Percentiles rank a stretch among this genome's conserved stretches.
Conservation (phyloP, 2,113 vertebrate genomes). For the Oryzias celebensis region DNA sequence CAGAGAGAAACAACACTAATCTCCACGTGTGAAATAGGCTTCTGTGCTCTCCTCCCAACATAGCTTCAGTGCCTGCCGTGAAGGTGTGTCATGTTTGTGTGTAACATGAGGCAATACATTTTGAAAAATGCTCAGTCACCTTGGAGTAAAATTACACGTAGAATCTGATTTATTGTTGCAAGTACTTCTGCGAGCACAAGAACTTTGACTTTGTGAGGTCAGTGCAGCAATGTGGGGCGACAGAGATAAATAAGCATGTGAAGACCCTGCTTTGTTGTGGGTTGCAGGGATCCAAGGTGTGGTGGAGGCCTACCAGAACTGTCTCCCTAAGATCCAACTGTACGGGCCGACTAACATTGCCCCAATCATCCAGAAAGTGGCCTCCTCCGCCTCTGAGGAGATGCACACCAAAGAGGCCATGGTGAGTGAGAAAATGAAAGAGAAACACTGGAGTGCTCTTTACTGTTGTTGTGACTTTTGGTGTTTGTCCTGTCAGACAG, state of each 20-base stretch:
- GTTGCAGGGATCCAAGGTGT: conserved; percentile 93
- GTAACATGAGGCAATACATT: conserved; percentile 16
- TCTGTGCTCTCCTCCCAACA: conserved; percentile 42
- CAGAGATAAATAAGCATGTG: conserved; percentile 6
- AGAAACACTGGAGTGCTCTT: background rate
- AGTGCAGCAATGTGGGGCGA: background rate
- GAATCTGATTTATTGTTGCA: conserved; percentile 32
- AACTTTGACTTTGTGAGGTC: conserved; percentile 32
- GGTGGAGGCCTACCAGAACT: conserved; percentile 97
- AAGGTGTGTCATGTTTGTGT: conserved; percentile 17
- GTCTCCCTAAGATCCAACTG: conserved; percentile 95
- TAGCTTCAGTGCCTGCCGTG: conserved; percentile 27
- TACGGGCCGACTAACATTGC: conserved; percentile 98
- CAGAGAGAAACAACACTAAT: conserved; percentile 71
- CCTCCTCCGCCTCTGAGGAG: conserved; percentile 94
- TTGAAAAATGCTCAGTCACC: conserved; percentile 37
- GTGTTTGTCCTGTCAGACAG: conserved; percentile 7
- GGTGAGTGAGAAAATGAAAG: conserved; percentile 75
- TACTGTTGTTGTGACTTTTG: conserved; percentile 14
- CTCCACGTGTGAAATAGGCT: conserved; percentile 74
- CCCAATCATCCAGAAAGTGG: conserved; percentile 99
- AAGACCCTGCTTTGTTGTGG: conserved; percentile 6
- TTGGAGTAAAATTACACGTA: conserved; percentile 19
- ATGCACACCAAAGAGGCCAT: conserved; percentile 97
- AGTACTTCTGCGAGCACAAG: conserved; percentile 30